Evolutionary conservation across 2,888 invertebrate genomes (phyloP), one percentile per base, ranked within the genome.

Genomic region (Heliconius ismenius): DNA sequence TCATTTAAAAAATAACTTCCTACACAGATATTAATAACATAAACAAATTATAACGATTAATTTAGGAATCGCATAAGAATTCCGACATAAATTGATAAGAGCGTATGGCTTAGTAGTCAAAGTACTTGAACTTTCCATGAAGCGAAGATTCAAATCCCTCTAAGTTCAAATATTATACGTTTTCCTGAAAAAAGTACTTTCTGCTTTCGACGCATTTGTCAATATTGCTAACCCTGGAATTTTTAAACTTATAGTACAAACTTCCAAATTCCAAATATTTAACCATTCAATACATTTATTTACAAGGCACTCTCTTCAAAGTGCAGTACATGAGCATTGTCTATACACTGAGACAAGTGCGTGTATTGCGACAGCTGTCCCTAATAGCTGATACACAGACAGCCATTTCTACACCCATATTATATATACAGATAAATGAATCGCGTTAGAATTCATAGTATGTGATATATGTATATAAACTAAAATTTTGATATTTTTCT

Each of bases 341-440:
- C 69, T 63, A 70, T 58, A n/a, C 10, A 58, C 54, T 58, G n/a
- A 70, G 69, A 64, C 70, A 70, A 70, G 63, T 64, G 43, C 49
- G 24, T 32, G 43, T 39, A 39, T 70, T 75, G 63, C 75, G 70
- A 62, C 39, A 70, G 32, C 75, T 75, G 75, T 70, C 75, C 75
- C 75, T 75, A 75, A 75, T 75, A 70, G 75, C 70, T 75, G 49
- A 58, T 62, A n/a, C 68, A 39, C 63, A 75, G 75, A 54, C 54
- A 63, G 32, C 63, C 75, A 69, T 69, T 69, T 75, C 69, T 54
- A 70, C 75, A 36, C 62, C 28, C 68, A 28, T 64, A 21, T n/a
- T n/a, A n/a, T n/a, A n/a, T n/a, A n/a, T n/a, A n/a, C n/a, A n/a
- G n/a, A n/a, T n/a, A n/a, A n/a, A n/a, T n/a, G 10, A 63, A 63